Percentiles rank a stretch among this genome's conserved stretches.
Conservation (phyloP, 2,113 vertebrate genomes). For the Saguinus imperator region DNA sequence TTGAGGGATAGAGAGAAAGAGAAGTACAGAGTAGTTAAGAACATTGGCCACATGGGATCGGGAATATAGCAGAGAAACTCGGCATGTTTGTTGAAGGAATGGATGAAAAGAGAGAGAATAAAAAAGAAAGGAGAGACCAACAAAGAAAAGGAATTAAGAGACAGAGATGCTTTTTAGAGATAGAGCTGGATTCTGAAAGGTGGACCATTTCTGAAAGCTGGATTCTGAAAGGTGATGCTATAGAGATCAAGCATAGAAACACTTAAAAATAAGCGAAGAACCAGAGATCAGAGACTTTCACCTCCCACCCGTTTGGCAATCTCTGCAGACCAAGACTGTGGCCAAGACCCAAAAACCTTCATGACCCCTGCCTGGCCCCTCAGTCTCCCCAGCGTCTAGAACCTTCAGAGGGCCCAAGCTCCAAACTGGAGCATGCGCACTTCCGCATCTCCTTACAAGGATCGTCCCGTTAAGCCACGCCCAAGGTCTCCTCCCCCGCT, state of each 20-base stretch:
- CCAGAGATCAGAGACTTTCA: background rate
- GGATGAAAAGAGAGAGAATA: background rate
- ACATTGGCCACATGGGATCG: background rate
- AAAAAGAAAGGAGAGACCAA: background rate
- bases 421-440: no score
- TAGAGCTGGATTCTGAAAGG: background rate
- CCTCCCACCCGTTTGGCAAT: background rate
- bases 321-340: background rate
- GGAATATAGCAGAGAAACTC: background rate
- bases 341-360: background rate
- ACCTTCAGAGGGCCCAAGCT: background rate
- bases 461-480: rapidly evolving
- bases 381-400: rapidly evolving
- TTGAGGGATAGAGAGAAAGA: background rate
- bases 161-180: background rate
- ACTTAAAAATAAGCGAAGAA: background rate
- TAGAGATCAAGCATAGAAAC: background rate
- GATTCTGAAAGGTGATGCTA: background rate
- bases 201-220: no score
- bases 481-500: rapidly evolving
- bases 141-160: background rate
- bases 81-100: background rate
- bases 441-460: rapidly evolving
- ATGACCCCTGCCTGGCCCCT: no score
- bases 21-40: background rate